phyloP scores from a whole-genome alignment of 2,797 vertebrate species.

The Anas bahamensis region DNA sequence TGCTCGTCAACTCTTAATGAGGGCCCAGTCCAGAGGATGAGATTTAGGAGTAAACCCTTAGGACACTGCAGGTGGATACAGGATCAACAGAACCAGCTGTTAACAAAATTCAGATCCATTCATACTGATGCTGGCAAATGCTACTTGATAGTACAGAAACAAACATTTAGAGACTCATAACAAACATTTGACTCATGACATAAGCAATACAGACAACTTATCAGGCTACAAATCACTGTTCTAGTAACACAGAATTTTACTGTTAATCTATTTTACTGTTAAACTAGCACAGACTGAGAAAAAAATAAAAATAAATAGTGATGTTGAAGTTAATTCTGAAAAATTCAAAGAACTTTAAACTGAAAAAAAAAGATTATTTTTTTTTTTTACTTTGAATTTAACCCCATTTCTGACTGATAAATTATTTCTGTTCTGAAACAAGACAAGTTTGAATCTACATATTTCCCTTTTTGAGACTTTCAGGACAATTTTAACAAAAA shows the following conservation, averaged over 20 bases:
- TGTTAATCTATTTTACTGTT: no score
- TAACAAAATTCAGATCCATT: neutral
- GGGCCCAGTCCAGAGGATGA: neutral
- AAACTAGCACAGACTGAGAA: no score
- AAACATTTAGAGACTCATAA: neutral
- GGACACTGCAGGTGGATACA: neutral
- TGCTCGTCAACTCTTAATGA: neutral
- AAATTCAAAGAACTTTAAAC: neutral
- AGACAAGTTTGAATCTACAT: neutral
- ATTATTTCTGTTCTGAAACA: neutral
- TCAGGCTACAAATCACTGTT: neutral
- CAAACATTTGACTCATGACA: neutral
- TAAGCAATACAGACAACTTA: neutral
- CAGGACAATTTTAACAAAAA: neutral
- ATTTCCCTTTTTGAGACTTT: neutral
- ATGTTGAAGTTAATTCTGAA: neutral
- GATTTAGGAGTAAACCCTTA: neutral
- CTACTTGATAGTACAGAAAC: neutral
- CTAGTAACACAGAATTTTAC: neutral
- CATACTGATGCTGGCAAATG: neutral
- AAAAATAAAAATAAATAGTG: no score
- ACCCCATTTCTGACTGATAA: neutral
- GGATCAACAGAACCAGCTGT: neutral
- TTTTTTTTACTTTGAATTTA: neutral
- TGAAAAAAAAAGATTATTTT: neutral